These are phyloP conservation scores for Sclerodermus sp. DNA, from an alignment of 2,888 invertebrate species.

Conservation along the genomic window DNA sequence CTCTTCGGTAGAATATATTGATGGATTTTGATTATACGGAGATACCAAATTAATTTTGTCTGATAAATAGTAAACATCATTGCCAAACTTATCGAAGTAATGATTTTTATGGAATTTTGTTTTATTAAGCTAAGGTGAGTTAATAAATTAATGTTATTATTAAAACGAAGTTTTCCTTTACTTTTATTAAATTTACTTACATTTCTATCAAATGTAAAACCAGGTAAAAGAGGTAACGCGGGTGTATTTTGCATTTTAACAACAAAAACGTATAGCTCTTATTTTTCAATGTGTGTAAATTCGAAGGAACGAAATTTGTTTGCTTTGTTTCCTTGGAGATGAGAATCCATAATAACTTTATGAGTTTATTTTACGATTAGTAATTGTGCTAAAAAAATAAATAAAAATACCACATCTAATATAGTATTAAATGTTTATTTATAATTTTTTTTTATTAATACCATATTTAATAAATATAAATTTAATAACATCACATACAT, in stretches of 20 bases:
- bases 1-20: constrained; percentile 75
- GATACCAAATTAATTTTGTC: constrained; percentile 64
- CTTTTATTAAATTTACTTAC: constrained; percentile 58
- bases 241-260: constrained; percentile 63
- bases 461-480: too few relatives aligned
- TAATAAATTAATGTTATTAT: not conserved
- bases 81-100: constrained; percentile 64
- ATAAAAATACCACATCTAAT: too few relatives aligned
- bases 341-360: too few relatives aligned
- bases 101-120: constrained; percentile 67
- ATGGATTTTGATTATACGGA: constrained; percentile 65
- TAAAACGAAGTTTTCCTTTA: not conserved
- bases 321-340: too few relatives aligned
- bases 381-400: too few relatives aligned
- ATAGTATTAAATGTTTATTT: too few relatives aligned
- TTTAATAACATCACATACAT: too few relatives aligned
- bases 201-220: constrained; percentile 68
- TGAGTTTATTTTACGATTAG: too few relatives aligned
- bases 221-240: constrained; percentile 72
- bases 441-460: too few relatives aligned
- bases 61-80: constrained; percentile 65
- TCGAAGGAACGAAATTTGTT: too few relatives aligned
- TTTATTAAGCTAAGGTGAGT: constrained; percentile 61
- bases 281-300: too few relatives aligned
- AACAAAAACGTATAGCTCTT: too few relatives aligned